Percentiles rank a stretch among this genome's conserved stretches.
Conservation (phyloP, 2,888 invertebrate species). For the Allolobophora icterica region DNA sequence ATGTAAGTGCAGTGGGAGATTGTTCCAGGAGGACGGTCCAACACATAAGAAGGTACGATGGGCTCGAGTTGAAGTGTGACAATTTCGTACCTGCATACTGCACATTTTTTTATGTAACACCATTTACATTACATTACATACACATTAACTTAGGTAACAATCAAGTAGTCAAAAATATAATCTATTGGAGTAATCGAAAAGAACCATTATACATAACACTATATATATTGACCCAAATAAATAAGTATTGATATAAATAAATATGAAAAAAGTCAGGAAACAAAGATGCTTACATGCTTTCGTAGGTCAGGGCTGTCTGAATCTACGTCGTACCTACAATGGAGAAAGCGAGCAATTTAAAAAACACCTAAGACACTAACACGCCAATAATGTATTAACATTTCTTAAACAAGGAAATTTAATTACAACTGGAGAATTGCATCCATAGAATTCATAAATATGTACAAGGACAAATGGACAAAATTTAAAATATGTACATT, state of each 20-base stretch:
- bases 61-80: too few relatives aligned
- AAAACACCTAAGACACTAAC: background rate
- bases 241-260: background rate
- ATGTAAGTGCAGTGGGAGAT: too few relatives aligned
- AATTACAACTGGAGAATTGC: background rate
- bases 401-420: background rate
- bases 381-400: background rate
- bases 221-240: too few relatives aligned
- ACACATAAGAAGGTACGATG: too few relatives aligned
- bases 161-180: background rate
- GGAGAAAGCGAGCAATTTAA: background rate
- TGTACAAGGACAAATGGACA: background rate
- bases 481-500: background rate
- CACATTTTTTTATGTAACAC: too few relatives aligned
- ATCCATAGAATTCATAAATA: background rate
- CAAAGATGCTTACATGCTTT: constrained; percentile 47
- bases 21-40: too few relatives aligned
- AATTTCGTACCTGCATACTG: too few relatives aligned
- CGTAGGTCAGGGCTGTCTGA: constrained; percentile 51
- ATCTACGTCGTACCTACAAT: constrained; percentile 59
- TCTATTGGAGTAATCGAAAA: background rate
- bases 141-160: background rate
- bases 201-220: too few relatives aligned
- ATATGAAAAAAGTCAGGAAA: background rate
- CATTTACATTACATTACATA: background rate